Evolutionary conservation across 2,113 vertebrate genomes (phyloP).

Genomic region (Amazona guildingii): DNA sequence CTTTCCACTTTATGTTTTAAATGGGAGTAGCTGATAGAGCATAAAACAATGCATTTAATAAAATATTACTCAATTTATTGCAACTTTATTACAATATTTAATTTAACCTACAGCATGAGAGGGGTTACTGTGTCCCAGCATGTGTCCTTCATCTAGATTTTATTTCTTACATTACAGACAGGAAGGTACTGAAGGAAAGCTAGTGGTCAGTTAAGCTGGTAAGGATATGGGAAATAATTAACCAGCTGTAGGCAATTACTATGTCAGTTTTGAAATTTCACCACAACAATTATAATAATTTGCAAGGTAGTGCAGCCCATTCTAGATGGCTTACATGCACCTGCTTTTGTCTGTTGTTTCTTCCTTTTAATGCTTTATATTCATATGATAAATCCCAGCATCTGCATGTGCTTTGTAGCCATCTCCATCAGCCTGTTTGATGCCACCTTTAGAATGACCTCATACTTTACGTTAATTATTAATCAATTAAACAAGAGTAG

Average conservation of each 20-base stretch:
- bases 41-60: not conserved
- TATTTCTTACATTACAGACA: not conserved
- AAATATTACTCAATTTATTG: not conserved
- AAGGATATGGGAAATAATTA: not conserved
- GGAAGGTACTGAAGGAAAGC: not conserved
- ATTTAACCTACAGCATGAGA: not conserved
- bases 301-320: not conserved
- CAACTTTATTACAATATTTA: not conserved
- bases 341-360: not conserved
- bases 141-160: not conserved
- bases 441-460: not conserved
- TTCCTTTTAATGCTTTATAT: not conserved
- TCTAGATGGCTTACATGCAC: not conserved
- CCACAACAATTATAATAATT: not conserved
- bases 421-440: not conserved
- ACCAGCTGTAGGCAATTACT: not conserved
- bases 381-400: not conserved
- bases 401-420: not conserved
- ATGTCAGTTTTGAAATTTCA: not conserved
- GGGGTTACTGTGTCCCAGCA: not conserved
- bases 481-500: not conserved
- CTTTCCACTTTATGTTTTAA: not conserved
- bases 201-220: not conserved
- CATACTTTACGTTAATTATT: not conserved
- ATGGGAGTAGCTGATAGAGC: not conserved